Evolutionary conservation across 2,113 vertebrate genomes (phyloP).

Genomic region (Anthoscopus minutus): DNA sequence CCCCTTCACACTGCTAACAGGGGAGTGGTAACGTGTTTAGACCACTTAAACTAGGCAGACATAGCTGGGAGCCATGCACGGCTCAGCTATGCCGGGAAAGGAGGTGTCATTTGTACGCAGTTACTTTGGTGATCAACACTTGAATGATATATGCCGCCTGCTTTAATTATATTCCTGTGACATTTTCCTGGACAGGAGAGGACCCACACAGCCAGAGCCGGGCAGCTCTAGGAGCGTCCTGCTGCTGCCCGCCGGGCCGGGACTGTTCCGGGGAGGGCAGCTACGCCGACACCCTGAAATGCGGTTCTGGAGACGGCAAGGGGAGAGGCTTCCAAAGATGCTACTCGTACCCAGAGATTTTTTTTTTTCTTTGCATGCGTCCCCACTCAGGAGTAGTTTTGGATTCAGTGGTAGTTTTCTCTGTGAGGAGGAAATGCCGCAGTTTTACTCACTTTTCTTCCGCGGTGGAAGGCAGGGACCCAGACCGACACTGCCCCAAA

Average conservation of each 20-base stretch:
- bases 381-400: not conserved
- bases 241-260: not conserved
- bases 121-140: constrained; percentile 71
- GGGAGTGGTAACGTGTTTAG: constrained; percentile 41
- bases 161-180: constrained; percentile 67
- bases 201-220: constrained; percentile 14
- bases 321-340: not conserved
- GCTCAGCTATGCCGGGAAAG: constrained; percentile 56
- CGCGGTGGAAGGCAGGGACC: not conserved
- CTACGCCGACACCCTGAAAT: not conserved
- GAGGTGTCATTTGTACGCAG: constrained; percentile 71
- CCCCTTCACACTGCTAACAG: not conserved
- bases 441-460: not conserved
- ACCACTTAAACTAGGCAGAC: constrained; percentile 38
- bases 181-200: constrained; percentile 58
- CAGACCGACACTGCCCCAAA: not conserved
- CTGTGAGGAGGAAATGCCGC: not conserved
- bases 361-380: rapidly evolving
- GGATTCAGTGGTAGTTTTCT: not conserved
- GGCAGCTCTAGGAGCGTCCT: not conserved
- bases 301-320: not conserved
- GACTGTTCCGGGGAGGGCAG: not conserved
- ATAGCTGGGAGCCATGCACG: constrained; percentile 45
- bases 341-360: not conserved
- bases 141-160: constrained; percentile 54